phyloP scores from a whole-genome alignment of 2,113 vertebrate genomes.

The Charina bottae region DNA sequence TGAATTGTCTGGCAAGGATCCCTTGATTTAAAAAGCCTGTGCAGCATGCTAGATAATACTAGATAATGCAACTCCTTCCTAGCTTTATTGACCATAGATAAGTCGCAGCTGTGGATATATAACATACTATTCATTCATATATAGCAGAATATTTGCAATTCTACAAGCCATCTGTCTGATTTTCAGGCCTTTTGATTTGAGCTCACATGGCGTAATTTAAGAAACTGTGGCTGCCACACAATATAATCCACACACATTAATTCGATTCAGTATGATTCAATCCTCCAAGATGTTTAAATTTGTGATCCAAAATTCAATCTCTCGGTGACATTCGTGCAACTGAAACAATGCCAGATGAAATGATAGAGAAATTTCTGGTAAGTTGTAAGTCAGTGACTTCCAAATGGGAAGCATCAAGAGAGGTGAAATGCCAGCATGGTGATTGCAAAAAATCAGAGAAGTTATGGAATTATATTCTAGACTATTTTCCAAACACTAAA shows the following conservation, averaged over 20 bases:
- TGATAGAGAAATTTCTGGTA: background rate
- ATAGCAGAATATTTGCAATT: background rate
- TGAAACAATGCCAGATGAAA: background rate
- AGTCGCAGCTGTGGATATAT: background rate
- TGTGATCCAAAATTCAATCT: background rate
- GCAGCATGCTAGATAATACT: background rate
- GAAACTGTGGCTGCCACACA: background rate
- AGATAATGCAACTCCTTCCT: background rate
- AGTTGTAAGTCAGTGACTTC: background rate
- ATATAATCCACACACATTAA: background rate
- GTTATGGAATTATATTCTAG: background rate
- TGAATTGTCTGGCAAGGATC: background rate
- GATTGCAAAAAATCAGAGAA: background rate
- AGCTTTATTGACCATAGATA: background rate
- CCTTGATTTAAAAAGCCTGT: background rate
- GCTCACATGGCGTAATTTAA: background rate
- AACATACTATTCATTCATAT: background rate
- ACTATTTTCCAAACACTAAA: background rate
- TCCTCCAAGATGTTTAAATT: background rate
- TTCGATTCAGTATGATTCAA: background rate
- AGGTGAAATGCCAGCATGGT: too few relatives aligned
- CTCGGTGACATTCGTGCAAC: background rate
- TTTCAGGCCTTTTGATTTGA: background rate
- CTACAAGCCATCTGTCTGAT: background rate
- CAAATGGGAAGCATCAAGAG: background rate